Evolutionary conservation across 2,113 vertebrate genomes (phyloP).

Genomic region (Panthera tigris): DNA sequence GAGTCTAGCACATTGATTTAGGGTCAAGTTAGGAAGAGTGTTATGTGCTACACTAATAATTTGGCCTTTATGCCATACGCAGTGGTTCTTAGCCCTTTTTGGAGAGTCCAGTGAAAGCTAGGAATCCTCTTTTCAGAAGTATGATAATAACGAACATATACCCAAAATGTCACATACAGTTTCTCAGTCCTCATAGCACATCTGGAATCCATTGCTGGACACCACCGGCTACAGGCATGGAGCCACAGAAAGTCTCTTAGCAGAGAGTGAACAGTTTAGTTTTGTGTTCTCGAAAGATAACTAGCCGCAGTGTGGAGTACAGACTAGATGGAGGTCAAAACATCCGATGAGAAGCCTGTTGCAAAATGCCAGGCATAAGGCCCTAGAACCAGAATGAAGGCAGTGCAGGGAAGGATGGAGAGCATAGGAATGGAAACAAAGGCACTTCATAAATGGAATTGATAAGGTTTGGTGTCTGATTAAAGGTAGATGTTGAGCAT

Average conservation of each 20-base stretch:
- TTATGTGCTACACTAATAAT: not conserved
- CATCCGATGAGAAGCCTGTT: not conserved
- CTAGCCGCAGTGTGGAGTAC: not conserved
- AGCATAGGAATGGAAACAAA: not conserved
- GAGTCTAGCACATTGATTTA: not conserved
- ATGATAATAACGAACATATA: slow-evolving; percentile 1
- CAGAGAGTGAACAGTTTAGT: not conserved
- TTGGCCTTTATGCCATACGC: slow-evolving; percentile 10
- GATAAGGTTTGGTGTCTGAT: not conserved
- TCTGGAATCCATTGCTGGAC: slow-evolving; percentile 51
- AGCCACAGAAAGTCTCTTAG: slow-evolving; percentile 4
- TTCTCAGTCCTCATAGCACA: slow-evolving; percentile 30
- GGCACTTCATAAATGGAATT: not conserved
- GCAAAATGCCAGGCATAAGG: not conserved
- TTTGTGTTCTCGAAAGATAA: slow-evolving; percentile 37
- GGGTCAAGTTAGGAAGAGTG: not conserved
- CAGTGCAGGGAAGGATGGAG: not conserved
- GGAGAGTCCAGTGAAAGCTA: slow-evolving; percentile 8
- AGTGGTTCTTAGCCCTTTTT: not conserved
- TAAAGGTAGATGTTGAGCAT: not conserved
- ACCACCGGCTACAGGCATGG: slow-evolving; percentile 15
- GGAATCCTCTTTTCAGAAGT: slow-evolving; percentile 42
- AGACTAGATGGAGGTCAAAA: not conserved
- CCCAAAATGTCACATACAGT: not conserved
- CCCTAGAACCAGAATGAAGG: not conserved